These are phyloP conservation scores for Paralichthys olivaceus DNA, from an alignment of 2,113 vertebrate species.

Conservation along the genomic window DNA sequence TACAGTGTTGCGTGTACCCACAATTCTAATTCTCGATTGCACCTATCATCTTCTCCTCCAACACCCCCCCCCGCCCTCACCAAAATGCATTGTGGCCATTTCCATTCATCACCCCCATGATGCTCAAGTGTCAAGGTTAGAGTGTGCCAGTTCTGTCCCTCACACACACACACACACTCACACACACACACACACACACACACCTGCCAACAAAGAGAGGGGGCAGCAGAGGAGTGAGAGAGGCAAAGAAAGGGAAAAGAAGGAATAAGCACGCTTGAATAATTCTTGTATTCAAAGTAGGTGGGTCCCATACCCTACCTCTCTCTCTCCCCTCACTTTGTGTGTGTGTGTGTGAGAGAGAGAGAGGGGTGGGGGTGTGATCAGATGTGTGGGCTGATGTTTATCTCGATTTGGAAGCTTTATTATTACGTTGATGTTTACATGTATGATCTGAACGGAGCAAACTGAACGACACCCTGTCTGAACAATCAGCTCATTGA, in stretches of 20 bases:
- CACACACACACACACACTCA: constrained; percentile 28
- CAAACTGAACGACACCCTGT: not conserved
- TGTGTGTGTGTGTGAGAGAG: constrained; percentile 1
- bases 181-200: constrained; percentile 39
- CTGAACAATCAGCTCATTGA: not conserved
- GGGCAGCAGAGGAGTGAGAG: constrained; percentile 56
- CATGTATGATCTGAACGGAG: not conserved
- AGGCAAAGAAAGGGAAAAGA: constrained; percentile 65
- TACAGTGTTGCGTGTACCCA: not conserved
- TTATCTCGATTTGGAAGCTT: not conserved
- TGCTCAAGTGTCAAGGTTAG: constrained; percentile 75
- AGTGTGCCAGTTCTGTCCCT: constrained; percentile 52
- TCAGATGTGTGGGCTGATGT: not conserved
- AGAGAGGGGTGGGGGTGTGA: not conserved
- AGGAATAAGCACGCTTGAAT: constrained; percentile 75
- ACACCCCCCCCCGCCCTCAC: not conserved
- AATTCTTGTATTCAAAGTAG: constrained; percentile 69
- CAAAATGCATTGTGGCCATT: constrained; percentile 65
- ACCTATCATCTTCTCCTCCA: constrained; percentile 15
- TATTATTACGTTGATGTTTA: not conserved
- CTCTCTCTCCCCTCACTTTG: constrained; percentile 3
- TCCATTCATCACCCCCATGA: constrained; percentile 68
- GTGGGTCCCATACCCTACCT: constrained; percentile 44
- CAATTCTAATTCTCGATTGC: not conserved
- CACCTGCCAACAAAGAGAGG: constrained; percentile 67